Percentiles rank a stretch among this genome's conserved stretches.
These are phyloP conservation scores for Rhabditoides inermis DNA, from an alignment of 2,888 invertebrate species.

Conservation along the genomic window DNA sequence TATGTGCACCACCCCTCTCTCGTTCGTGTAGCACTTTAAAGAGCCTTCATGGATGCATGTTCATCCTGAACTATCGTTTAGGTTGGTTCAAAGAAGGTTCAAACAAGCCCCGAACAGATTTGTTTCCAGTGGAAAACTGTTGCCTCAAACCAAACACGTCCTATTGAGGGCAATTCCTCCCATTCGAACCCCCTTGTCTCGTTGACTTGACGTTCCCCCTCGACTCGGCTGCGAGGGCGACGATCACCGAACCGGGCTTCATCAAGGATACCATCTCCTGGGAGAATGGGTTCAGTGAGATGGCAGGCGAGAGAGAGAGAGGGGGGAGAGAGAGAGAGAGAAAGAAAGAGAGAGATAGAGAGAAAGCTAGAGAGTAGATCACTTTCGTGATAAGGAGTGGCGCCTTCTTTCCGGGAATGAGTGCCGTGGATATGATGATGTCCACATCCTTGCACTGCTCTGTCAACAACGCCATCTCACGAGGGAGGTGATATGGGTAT, in stretches of 20 bases:
- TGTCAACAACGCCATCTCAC: slow-evolving; percentile 77
- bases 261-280: slow-evolving; percentile 71
- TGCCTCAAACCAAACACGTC: too few relatives aligned
- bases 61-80: too few relatives aligned
- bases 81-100: too few relatives aligned
- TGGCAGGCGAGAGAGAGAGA: neutral
- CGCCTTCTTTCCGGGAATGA: slow-evolving; percentile 78
- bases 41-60: too few relatives aligned
- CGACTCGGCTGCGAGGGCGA: slow-evolving; percentile 78
- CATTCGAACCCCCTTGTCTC: slow-evolving; percentile 49
- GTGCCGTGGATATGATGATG: slow-evolving; percentile 77
- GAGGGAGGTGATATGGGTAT: slow-evolving; percentile 54
- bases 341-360: neutral
- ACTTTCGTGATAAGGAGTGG: slow-evolving; percentile 73
- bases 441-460: slow-evolving; percentile 77
- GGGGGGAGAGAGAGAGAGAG: neutral
- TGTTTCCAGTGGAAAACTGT: too few relatives aligned
- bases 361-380: slow-evolving; percentile 6
- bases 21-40: slow-evolving; percentile 66
- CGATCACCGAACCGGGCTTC: slow-evolving; percentile 80
- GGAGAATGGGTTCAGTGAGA: too few relatives aligned
- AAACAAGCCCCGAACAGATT: too few relatives aligned
- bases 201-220: slow-evolving; percentile 63
- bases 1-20: slow-evolving; percentile 75
- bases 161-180: too few relatives aligned